Conservation (phyloP, 2,797 vertebrate species). For the Bradypodion ventrale region DNA sequence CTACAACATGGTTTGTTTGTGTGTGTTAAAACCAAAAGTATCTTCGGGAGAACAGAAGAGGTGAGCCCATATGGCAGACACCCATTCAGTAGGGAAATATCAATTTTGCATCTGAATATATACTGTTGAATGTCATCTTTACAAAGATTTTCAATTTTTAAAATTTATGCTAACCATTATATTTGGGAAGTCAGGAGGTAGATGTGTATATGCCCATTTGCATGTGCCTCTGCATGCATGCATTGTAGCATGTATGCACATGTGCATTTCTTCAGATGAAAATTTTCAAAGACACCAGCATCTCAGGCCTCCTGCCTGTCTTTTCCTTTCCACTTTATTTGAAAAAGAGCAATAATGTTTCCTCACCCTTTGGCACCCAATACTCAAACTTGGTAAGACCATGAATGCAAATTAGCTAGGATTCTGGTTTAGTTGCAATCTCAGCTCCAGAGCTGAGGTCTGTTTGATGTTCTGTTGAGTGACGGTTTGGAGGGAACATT, state of each 20-base stretch:
- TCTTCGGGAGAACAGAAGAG: too few relatives aligned
- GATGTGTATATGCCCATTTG: neutral
- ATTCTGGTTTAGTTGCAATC: conserved; percentile 57
- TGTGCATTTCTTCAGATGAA: conserved; percentile 4
- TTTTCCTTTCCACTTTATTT: conserved; percentile 14
- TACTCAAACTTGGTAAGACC: conserved; percentile 22
- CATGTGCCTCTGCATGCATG: rapidly evolving
- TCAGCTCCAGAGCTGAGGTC: conserved; percentile 48
- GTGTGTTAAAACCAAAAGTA: too few relatives aligned
- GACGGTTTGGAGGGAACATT: conserved; percentile 54
- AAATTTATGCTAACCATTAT: neutral
- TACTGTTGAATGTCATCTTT: neutral
- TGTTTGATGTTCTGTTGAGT: conserved; percentile 62
- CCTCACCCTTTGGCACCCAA: conserved; percentile 37
- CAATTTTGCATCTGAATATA: neutral
- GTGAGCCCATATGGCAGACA: too few relatives aligned
- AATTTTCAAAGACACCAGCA: neutral
- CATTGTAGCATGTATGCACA: rapidly evolving
- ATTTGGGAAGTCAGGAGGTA: neutral
- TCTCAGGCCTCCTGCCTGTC: neutral
- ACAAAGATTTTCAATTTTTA: neutral
- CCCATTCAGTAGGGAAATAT: too few relatives aligned
- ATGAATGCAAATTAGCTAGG: conserved; percentile 47
- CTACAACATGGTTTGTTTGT: too few relatives aligned
- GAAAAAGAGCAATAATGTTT: conserved; percentile 44